Evolutionary conservation across 2,888 invertebrate genomes (phyloP), one percentile per base, ranked within the genome.

Genomic region (Neria commutata): DNA sequence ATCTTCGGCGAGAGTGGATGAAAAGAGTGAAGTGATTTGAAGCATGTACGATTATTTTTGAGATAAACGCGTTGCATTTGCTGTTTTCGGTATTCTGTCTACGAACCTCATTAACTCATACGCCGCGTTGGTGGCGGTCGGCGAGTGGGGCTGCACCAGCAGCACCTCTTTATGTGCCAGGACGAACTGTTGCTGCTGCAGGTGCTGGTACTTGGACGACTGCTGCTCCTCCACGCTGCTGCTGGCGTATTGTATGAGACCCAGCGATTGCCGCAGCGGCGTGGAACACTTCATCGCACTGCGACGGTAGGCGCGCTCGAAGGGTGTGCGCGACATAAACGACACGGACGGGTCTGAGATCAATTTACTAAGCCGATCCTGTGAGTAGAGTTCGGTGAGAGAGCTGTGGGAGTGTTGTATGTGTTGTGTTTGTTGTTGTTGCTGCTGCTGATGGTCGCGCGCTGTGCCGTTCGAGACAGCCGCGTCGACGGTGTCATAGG

Each of bases 241-340:
- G 11, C 52, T 55, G 25, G 68, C 57, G 52, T 69, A 70, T 52
- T 71, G 70, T 40, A 68, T 68, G 46, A 65, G 72, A 37, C 73
- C 74, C 56, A 76, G 70, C 2, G 75, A 74, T 63, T 76, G 75
- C 19, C 77, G 67, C 48, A 76, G 54, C 2, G 80, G 80, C 23
- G 80, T 78, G 4, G 81, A 75, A 55, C 71, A 76, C 54, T 76
- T 77, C 29, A 75, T 65, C 52, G 74, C 69, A 47, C 76, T 79
- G n/a, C 82, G 78, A 0, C 81, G 72, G 63, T 79, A 81, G 53
- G 79, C 80, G 24, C 81, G 72, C 60, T 82, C 80, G 53, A 82
- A 81, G n/a, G 79, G 79, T 26, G 79, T 79, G 10, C 80, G 71
- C n/a, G 79, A 78, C 77, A 80, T 78, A 26, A 80, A 73, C 8